Evolutionary conservation across 2,797 vertebrate genomes (phyloP), one percentile per base, ranked within the genome.

Genomic region (Spheniscus humboldti): DNA sequence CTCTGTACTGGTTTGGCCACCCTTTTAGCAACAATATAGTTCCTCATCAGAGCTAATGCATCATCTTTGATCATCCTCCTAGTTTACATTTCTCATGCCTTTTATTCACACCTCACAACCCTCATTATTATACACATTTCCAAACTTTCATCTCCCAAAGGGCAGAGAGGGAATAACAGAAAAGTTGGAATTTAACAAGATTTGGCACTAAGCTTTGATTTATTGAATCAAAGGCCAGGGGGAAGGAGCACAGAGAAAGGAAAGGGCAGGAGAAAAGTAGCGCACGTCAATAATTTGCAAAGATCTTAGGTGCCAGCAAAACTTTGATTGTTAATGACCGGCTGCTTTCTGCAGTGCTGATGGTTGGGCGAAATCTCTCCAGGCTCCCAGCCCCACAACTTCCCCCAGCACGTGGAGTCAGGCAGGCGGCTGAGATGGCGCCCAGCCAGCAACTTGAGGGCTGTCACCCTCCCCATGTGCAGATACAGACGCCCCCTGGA

Each of bases 161-260:
- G 84, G 68, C 91, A 95, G 63, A 90, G 77, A 85, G 22, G 74
- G 81, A 94, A 64, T 73, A 92, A 79, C 64, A 69, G 56, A 81
- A 64, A 89, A 95, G 87, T 22, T 87, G 78, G 86, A 90, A 95
- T 91, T 90, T 91, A 96, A 94, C 81, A 77, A 87, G 81, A 76
- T 74, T 90, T 94, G 89, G 86, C 89, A 89, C 75, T 87, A 88
- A 94, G 87, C 91, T 95, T 97, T 95, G 91, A 97, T 96, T 96
- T 94, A 92, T 94, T 92, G 87, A 94, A 94, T 95, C 89, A 95
- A 94, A 96, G 93, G 78, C 90, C 39, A 59, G 6, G 6, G 33
- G 30, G 71, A 95, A 87, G 78, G 50, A 92, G n/a, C 87, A 35
- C 33, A 63, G 77, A 87, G 79, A 91, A 90, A 89, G 41, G 37